Evolutionary conservation across 2,113 vertebrate species (phyloP).

Genomic region (Paratilapia polleni): DNA sequence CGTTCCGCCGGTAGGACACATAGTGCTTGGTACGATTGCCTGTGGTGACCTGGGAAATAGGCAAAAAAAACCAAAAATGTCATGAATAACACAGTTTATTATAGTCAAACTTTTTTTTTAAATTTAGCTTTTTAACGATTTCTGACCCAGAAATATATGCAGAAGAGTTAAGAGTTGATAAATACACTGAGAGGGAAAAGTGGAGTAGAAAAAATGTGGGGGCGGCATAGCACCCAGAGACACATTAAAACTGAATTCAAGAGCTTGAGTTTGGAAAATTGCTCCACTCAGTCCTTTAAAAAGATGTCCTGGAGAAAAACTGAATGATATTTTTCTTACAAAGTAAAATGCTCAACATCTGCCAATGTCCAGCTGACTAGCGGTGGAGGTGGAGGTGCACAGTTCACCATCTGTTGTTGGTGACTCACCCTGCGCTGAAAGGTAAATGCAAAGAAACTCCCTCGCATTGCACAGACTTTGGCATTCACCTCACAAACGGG

Average conservation of each 20-base stretch:
- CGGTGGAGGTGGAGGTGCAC: background rate
- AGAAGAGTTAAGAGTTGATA: background rate
- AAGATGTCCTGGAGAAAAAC: background rate
- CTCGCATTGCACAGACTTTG: background rate
- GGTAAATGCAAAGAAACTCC: background rate
- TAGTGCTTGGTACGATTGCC: slow-evolving; percentile 91
- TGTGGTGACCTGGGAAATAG: slow-evolving; percentile 84
- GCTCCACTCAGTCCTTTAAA: background rate
- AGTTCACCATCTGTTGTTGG: slow-evolving; percentile 15
- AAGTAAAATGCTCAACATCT: background rate
- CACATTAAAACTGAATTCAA: background rate
- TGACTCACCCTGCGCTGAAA: slow-evolving; percentile 26
- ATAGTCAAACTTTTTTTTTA: background rate
- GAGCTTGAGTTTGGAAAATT: background rate
- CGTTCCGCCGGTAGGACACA: slow-evolving; percentile 87
- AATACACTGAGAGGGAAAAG: background rate
- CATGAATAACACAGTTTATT: background rate
- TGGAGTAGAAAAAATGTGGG: background rate
- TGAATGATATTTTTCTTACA: background rate
- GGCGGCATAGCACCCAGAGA: background rate
- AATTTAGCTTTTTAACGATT: background rate
- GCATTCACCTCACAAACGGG: slow-evolving; percentile 13
- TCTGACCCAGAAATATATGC: background rate
- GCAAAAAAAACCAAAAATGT: background rate
- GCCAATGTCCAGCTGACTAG: background rate